Evolutionary conservation across 2,888 invertebrate genomes (phyloP), one percentile per base, ranked within the genome.

Genomic region (Zygothrica quintamaculata): DNA sequence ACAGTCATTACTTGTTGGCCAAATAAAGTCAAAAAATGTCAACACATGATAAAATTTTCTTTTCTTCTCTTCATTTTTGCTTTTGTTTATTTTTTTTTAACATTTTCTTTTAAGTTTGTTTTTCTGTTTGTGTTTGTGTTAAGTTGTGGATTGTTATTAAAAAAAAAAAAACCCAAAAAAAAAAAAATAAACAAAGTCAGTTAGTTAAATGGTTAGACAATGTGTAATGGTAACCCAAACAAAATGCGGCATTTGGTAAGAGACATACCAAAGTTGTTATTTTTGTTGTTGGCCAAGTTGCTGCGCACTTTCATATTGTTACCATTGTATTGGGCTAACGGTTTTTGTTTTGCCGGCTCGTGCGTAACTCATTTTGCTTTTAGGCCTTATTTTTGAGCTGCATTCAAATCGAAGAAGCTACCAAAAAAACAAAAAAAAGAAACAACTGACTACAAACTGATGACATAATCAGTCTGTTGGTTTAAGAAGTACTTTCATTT

Each of bases 191-290:
- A 67, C 43, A 65, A 57, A 51, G 61, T 39, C 43, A 56, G 40
- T 50, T 55, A 52, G 65, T 51, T 65, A 65, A 56, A 51, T 48
- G 55, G 57, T 13, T 16, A 58, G 55, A 58, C 56, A 82, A 69
- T 76, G 61, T 80, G 78, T 74, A 84, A 74, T 80, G 75, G 34
- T 67, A 75, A 71, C 75, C 72, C 72, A 76, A 76, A 82, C 80
- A 85, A 81, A 81, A 82, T 47, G 85, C 51, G 44, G 60, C 69
- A 74, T 79, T 81, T 85, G 80, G 80, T 53, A 79, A 85, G 66
- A 57, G 66, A 57, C 52, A 79, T 69, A 47, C 68, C 72, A 73
- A n/a, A n/a, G 12, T 46, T 48, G 36, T 12, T 26, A 29, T 26
- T 46, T 34, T 37, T 36, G 13, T 39, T 22, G 16, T 56, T 50